These are phyloP conservation scores for Grantiella picta DNA, from an alignment of 2,113 vertebrate genomes.

Conservation along the genomic window DNA sequence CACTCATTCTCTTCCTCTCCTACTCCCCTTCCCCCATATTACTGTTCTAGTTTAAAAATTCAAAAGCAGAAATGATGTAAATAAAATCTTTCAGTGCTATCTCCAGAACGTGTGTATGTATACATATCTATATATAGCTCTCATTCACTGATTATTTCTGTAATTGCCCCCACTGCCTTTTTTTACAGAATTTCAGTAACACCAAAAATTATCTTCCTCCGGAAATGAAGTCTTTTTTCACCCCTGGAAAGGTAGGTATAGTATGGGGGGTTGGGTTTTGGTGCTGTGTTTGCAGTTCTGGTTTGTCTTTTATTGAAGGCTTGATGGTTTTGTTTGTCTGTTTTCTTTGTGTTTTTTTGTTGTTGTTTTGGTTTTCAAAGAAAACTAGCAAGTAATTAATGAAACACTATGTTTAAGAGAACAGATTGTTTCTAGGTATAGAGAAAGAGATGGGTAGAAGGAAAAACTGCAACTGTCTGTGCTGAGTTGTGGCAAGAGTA, in stretches of 20 bases:
- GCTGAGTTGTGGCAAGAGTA: neutral
- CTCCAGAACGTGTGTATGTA: neutral
- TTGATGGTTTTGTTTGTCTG: neutral
- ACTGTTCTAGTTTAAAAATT: neutral
- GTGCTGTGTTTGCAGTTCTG: neutral
- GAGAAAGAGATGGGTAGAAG: neutral
- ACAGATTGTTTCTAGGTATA: neutral
- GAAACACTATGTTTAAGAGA: neutral
- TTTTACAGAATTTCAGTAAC: slow-evolving; percentile 94
- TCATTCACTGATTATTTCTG: neutral
- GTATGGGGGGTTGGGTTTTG: neutral
- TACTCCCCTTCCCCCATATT: too few relatives aligned
- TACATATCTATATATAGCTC: neutral
- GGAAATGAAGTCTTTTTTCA: slow-evolving; percentile 98
- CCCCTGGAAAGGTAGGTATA: slow-evolving; percentile 89
- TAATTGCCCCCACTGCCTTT: neutral
- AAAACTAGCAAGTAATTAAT: neutral
- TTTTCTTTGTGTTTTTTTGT: neutral
- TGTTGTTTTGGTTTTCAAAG: neutral
- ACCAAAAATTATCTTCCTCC: slow-evolving; percentile 97
- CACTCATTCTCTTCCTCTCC: neutral
- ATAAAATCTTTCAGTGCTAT: neutral
- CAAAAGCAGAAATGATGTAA: neutral
- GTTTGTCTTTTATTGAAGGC: neutral
- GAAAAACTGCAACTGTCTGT: neutral